phyloP scores from a whole-genome alignment of 2,888 invertebrate genomes.

The Stenodema calcarata region DNA sequence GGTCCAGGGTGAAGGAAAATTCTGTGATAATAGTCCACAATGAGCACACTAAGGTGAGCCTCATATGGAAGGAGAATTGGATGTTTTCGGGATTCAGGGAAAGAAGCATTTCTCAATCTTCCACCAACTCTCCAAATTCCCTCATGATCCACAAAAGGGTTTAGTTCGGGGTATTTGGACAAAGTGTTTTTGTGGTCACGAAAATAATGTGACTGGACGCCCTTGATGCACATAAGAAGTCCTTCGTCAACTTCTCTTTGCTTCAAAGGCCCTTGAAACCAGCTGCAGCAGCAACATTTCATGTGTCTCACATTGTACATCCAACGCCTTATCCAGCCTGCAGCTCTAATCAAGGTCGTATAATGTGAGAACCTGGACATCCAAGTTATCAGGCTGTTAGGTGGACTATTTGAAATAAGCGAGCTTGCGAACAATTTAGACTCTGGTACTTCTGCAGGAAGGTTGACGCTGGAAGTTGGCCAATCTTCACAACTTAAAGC shows the following conservation, averaged over 20 bases:
- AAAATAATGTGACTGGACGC: too few species aligned
- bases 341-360: background rate
- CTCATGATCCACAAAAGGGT: background rate
- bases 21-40: too few species aligned
- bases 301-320: too few species aligned
- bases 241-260: too few species aligned
- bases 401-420: background rate
- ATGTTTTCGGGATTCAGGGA: background rate
- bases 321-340: background rate
- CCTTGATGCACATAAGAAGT: too few species aligned
- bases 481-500: too few species aligned
- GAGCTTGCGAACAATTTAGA: background rate
- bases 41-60: too few species aligned
- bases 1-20: too few species aligned
- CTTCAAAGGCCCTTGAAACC: too few species aligned
- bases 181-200: too few species aligned
- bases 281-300: too few species aligned
- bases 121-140: background rate
- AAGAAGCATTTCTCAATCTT: background rate
- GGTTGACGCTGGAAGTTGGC: background rate
- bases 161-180: too few species aligned
- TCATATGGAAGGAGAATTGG: conserved; percentile 35
- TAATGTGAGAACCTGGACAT: background rate
- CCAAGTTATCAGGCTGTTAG: background rate
- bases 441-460: background rate